Percentiles rank a stretch among this genome's conserved stretches.
Conservation (phyloP, 2,113 vertebrate species). For the Thalassarche chlororhynchos region DNA sequence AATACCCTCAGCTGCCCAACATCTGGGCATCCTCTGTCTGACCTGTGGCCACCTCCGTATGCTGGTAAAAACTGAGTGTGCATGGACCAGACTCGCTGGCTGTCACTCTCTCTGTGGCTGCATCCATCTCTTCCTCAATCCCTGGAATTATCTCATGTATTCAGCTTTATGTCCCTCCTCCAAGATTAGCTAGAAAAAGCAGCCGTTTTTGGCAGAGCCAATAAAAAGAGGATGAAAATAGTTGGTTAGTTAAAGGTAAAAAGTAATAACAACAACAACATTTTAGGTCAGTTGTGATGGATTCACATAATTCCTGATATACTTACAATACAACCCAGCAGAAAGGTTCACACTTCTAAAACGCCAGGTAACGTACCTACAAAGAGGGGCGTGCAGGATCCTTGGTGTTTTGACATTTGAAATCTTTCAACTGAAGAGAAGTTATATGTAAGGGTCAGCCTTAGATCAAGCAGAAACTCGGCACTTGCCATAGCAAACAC, state of each 20-base stretch:
- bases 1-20: not conserved
- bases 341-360: not conserved
- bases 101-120: not conserved
- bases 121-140: not conserved
- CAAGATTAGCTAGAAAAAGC: not conserved
- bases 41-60: not conserved
- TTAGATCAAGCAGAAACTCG: not conserved
- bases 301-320: not conserved
- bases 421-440: not conserved
- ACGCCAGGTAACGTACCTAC: rapidly evolving
- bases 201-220: not conserved
- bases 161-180: not conserved
- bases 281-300: not conserved
- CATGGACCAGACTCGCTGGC: rapidly evolving
- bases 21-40: not conserved
- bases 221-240: not conserved
- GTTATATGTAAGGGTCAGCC: not conserved
- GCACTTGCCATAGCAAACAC: not conserved
- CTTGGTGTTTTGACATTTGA: not conserved
- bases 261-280: not conserved
- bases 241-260: not conserved
- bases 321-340: not conserved
- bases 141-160: not conserved
- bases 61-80: rapidly evolving
- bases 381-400: not conserved